These are phyloP conservation scores for Anticlea derivata DNA, from an alignment of 2,888 invertebrate genomes.

Conservation along the genomic window DNA sequence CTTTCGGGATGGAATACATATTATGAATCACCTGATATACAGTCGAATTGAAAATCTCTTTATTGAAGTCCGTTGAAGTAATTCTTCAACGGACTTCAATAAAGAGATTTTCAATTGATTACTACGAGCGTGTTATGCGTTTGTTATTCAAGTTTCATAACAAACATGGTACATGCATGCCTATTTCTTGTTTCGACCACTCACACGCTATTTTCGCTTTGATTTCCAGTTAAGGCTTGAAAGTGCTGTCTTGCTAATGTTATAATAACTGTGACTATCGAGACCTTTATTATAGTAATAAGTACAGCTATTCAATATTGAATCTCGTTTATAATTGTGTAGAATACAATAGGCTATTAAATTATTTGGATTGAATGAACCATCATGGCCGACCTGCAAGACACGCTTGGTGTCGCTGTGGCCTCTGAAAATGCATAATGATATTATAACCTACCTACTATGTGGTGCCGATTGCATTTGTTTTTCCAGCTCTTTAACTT, in stretches of 20 bases:
- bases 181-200: conserved; percentile 40
- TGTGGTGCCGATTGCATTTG: not conserved
- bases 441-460: conserved; percentile 13
- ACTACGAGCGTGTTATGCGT: conserved; percentile 54
- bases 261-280: conserved; percentile 2
- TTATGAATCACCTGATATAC: too few relatives aligned
- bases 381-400: conserved; percentile 51
- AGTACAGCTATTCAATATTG: conserved; percentile 11
- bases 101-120: conserved; percentile 38
- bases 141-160: conserved; percentile 61
- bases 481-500: not conserved
- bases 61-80: too few relatives aligned
- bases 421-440: conserved; percentile 39
- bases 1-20: too few relatives aligned
- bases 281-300: conserved; percentile 7
- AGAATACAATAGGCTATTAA: conserved; percentile 63
- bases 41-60: too few relatives aligned
- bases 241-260: not conserved
- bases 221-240: conserved; percentile 5
- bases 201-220: conserved; percentile 26
- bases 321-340: conserved; percentile 21
- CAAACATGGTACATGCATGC: conserved; percentile 38
- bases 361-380: conserved; percentile 47
- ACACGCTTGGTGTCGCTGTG: conserved; percentile 52
- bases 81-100: too few relatives aligned